Base-by-base conservation (phyloP, 2,797 vertebrate species). In the Balearica regulorum region DNA sequence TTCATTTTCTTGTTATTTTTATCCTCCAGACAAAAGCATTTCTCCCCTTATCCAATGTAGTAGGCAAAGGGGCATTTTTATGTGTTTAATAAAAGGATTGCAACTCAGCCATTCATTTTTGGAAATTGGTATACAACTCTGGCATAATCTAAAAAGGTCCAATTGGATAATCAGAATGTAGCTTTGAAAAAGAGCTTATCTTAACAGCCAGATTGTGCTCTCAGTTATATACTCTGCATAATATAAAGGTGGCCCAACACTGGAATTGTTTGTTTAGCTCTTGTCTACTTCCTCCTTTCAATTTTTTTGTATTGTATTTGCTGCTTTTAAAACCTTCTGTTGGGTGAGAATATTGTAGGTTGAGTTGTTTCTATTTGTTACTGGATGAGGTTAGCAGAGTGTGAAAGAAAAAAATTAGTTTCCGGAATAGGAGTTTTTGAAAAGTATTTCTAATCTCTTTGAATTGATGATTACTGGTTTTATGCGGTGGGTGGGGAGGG, bases 131-230 rank as follows among this genome's bases (percentile, higher is more conserved):
- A n/a, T 84, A 82, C 66, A 49, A 31, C 29, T 78, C 49, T 71
- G n/a, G 49, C 70, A 39, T 33, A 37, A 91, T 76, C 78, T 62
- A 29, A 69, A 61, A 72, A 58, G 37, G 81, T 57, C 81, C 95
- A 48, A 22, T 1, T 69, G 73, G 75, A 48, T 92, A 87, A 94
- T 70, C 64, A 53, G 81, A 54, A 62, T 2, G 9, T 58, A 41
- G 82, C 82, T 89, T 85, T 91, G 83, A 76, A 57, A 54, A 84
- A 43, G 58, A 82, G 87, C 57, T 96, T 94, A 76, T 93, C 81
- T 91, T 57, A 91, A 16, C 26, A 65, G 66, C 43, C 93, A 91
- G 89, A n/a, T 51, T 76, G 49, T 20, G 66, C 69, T 85, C 84
- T 76, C 77, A 64, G 0, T 89, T 72, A 39, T 62, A 54, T 51